Conservation (phyloP, 2,113 vertebrate genomes). For the Bujurquina vittata region DNA sequence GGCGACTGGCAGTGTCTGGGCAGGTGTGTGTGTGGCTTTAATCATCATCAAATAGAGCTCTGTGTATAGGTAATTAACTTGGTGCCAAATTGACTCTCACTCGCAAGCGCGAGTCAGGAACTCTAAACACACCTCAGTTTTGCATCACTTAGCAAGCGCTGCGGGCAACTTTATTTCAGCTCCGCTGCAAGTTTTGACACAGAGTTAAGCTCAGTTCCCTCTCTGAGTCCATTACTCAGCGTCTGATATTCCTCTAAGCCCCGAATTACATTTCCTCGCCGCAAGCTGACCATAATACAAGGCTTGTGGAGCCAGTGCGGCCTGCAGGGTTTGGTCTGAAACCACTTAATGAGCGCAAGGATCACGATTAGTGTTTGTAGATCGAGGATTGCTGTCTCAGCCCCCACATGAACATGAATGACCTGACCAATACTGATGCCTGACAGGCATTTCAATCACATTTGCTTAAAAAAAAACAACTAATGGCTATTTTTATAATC, state of each 20-base stretch:
- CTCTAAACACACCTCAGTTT: conserved; percentile 44
- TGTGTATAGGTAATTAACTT: conserved; percentile 77
- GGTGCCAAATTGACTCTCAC: conserved; percentile 76
- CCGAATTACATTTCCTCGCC: conserved; percentile 65
- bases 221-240: conserved; percentile 58
- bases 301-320: conserved; percentile 70
- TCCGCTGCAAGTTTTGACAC: conserved; percentile 63
- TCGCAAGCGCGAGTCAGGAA: conserved; percentile 58
- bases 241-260: conserved; percentile 58
- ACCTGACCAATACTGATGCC: neutral
- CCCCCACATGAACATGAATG: conserved; percentile 12
- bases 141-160: conserved; percentile 48
- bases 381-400: conserved; percentile 25
- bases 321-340: conserved; percentile 65
- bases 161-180: conserved; percentile 48
- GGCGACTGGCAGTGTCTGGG: conserved; percentile 73
- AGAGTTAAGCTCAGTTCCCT: conserved; percentile 36
- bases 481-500: neutral
- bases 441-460: conserved; percentile 9
- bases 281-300: conserved; percentile 78
- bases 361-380: conserved; percentile 63
- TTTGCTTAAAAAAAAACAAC: neutral
- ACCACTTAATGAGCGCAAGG: conserved; percentile 65
- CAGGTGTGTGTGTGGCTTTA: conserved; percentile 69
- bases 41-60: conserved; percentile 77